phyloP scores from a whole-genome alignment of 2,797 vertebrate genomes.

The Gallirallus australis region DNA sequence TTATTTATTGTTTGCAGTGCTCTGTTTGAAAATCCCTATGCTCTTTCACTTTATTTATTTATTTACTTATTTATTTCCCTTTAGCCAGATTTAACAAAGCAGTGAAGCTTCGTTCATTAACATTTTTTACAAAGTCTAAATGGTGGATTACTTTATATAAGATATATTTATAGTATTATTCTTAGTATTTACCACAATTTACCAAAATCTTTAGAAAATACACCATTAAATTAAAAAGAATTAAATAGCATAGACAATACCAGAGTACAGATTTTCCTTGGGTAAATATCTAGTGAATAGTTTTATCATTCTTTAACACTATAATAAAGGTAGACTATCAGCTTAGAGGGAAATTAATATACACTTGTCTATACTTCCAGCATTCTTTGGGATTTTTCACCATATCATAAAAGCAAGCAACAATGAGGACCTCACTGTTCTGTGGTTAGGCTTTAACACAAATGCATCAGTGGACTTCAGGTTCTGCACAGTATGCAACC shows the following conservation, averaged over 20 bases:
- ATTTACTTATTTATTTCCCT: neutral
- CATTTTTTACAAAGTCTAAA: neutral
- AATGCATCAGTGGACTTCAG: neutral
- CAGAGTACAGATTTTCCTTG: neutral
- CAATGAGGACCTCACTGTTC: neutral
- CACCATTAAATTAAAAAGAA: neutral
- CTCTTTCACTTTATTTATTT: neutral
- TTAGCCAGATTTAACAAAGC: constrained; percentile 19
- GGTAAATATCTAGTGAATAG: neutral
- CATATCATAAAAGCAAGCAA: neutral
- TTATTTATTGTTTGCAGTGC: constrained; percentile 36
- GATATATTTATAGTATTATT: neutral
- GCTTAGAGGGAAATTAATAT: neutral
- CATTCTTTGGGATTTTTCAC: neutral
- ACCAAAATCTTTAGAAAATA: neutral
- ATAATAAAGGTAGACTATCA: neutral
- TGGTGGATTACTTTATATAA: neutral
- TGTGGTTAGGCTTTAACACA: neutral
- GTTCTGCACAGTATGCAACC: neutral
- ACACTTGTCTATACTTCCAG: neutral
- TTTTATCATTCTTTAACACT: neutral
- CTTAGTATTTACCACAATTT: neutral
- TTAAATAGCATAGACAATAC: neutral
- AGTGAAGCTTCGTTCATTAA: neutral
- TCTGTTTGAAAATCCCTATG: constrained; percentile 35